A percentile compares a stretch with the other conserved stretches of the same genome.
phyloP scores from a whole-genome alignment of 2,888 invertebrate genomes.

The Tricholauxania praeusta region DNA sequence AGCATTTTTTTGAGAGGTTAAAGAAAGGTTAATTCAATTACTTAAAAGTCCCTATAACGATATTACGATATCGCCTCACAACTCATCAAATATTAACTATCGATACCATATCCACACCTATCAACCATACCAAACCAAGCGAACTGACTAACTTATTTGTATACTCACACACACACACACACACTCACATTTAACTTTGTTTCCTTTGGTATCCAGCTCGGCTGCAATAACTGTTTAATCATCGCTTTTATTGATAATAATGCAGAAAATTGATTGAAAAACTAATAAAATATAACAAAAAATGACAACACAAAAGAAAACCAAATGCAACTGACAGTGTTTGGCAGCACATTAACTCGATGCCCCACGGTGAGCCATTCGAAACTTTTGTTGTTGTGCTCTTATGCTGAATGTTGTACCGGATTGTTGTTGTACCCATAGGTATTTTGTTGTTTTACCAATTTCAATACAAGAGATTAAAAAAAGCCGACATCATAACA shows the following conservation, averaged over 20 bases:
- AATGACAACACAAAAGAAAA: neutral
- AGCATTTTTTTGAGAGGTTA: too few species aligned
- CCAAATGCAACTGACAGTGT: slow-evolving; percentile 28
- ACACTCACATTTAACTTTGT: neutral
- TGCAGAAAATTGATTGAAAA: slow-evolving; percentile 36
- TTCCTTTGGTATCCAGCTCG: neutral
- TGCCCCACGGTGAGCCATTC: slow-evolving; percentile 32
- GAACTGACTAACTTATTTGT: slow-evolving; percentile 14
- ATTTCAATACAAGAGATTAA: slow-evolving; percentile 22
- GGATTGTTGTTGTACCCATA: neutral
- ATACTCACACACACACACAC: neutral
- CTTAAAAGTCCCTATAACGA: too few species aligned
- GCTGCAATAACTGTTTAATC: slow-evolving; percentile 32
- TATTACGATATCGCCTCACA: too few species aligned
- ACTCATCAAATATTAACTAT: neutral
- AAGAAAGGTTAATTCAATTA: too few species aligned
- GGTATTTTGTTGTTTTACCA: slow-evolving; percentile 1
- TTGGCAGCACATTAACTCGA: slow-evolving; percentile 38
- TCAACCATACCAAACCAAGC: slow-evolving; percentile 3
- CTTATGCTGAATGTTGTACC: too few species aligned
- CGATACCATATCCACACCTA: neutral
- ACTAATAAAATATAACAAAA: slow-evolving; percentile 20
- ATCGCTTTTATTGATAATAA: slow-evolving; percentile 35
- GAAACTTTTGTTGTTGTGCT: too few species aligned
- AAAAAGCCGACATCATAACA: slow-evolving; percentile 27